Percentiles rank a stretch among this genome's conserved stretches.
These are phyloP conservation scores for Hirtodrosophila trivittata DNA, from an alignment of 2,888 invertebrate species.

Conservation along the genomic window DNA sequence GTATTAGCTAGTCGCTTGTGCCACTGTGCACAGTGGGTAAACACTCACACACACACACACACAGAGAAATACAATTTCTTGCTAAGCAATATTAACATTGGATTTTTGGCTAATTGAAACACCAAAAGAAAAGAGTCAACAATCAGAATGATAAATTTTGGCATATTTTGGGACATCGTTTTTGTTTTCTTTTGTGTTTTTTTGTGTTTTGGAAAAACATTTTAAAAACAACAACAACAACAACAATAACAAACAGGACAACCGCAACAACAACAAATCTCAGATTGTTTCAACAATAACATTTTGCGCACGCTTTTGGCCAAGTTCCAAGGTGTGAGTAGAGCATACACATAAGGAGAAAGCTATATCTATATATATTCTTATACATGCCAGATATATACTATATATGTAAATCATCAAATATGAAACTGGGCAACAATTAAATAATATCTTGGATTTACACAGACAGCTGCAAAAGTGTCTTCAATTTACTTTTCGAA, in stretches of 20 bases:
- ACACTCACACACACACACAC: too few species aligned
- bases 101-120: conserved; percentile 53
- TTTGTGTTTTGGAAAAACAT: conserved; percentile 66
- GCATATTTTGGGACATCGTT: conserved; percentile 35
- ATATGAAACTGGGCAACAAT: conserved; percentile 41
- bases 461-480: too few species aligned
- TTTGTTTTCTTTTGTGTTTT: conserved; percentile 24
- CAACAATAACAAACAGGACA: conserved; percentile 10
- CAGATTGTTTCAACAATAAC: conserved; percentile 57
- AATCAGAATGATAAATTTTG: conserved; percentile 47
- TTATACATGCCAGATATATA: conserved; percentile 10
- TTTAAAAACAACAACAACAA: conserved; percentile 36
- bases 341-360: conserved; percentile 13
- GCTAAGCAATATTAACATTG: conserved; percentile 2
- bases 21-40: conserved; percentile 49
- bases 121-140: conserved; percentile 16
- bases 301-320: conserved; percentile 78
- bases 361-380: conserved; percentile 16
- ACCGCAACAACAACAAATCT: conserved; percentile 8
- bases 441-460: conserved; percentile 32
- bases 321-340: conserved; percentile 48
- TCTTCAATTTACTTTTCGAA: too few species aligned
- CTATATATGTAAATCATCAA: conserved; percentile 19
- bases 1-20: conserved; percentile 17
- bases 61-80: too few species aligned